Percentiles rank a stretch among this genome's conserved stretches.
Conservation (phyloP, 2,888 invertebrate genomes). For the Cepaea hortensis region DNA sequence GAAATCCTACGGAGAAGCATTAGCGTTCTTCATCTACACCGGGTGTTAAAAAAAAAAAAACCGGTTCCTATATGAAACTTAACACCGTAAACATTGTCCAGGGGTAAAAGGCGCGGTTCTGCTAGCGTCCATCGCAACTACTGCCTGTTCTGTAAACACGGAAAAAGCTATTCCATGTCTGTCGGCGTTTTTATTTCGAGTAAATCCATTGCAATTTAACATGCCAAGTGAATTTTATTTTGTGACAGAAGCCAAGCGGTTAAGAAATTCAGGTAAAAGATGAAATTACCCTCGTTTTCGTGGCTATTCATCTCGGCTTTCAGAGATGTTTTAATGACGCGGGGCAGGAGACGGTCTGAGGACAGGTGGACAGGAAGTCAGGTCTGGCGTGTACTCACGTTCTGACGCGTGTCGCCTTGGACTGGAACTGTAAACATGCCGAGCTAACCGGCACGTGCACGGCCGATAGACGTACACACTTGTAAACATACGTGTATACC, state of each 20-base stretch:
- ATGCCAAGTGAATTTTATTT: constrained; percentile 1
- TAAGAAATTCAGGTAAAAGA: constrained; percentile 10
- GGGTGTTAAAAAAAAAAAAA: no score
- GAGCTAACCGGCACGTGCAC: not conserved
- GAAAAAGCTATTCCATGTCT: constrained; percentile 4
- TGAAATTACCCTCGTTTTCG: constrained; percentile 5
- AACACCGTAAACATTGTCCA: no score
- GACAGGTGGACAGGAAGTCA: constrained; percentile 16
- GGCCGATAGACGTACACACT: no score
- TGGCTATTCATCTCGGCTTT: not conserved
- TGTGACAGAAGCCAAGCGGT: not conserved
- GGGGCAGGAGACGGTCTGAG: not conserved
- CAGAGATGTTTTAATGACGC: constrained; percentile 4
- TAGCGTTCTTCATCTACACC: no score
- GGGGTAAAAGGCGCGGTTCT: no score
- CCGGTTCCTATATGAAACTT: no score
- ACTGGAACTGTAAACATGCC: not conserved
- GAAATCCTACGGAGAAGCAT: no score
- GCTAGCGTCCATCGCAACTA: not conserved
- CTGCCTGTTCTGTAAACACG: not conserved
- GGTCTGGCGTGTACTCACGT: not conserved
- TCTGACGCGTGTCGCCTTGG: not conserved
- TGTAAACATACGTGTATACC: no score
- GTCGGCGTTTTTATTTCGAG: not conserved
- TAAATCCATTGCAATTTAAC: constrained; percentile 4